phyloP scores from a whole-genome alignment of 2,888 invertebrate species.

The Acanthococcus lagerstroemiae region DNA sequence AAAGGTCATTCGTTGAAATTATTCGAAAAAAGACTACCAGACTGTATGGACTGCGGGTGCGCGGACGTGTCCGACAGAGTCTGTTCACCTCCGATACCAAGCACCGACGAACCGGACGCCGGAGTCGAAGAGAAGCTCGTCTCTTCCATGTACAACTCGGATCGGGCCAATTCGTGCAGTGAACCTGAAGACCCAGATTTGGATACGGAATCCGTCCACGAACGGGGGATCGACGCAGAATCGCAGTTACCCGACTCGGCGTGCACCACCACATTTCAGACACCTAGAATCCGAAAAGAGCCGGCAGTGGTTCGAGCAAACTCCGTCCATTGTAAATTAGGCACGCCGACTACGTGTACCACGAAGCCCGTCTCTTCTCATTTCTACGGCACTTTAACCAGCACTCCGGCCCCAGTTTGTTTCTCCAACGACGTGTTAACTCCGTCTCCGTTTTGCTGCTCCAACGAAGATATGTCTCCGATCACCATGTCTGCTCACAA shows the following conservation, averaged over 20 bases:
- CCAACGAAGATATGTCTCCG: conserved; percentile 57
- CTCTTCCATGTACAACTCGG: neutral
- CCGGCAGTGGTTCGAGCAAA: conserved; percentile 4
- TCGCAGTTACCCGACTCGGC: neutral
- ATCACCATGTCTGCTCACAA: conserved; percentile 78
- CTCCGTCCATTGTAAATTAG: conserved; percentile 19
- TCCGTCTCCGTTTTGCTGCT: conserved; percentile 29
- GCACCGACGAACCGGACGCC: neutral
- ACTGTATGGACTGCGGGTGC: conserved; percentile 27
- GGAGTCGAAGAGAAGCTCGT: neutral
- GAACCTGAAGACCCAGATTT: neutral
- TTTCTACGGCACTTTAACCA: conserved; percentile 19
- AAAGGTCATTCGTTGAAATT: conserved; percentile 15
- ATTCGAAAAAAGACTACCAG: conserved; percentile 25
- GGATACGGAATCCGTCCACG: neutral
- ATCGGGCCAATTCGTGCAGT: neutral
- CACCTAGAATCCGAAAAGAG: neutral
- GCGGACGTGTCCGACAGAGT: conserved; percentile 26
- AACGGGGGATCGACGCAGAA: conserved; percentile 11
- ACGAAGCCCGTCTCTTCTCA: neutral
- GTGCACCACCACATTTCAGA: neutral
- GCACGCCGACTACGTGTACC: conserved; percentile 2
- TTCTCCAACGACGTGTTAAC: conserved; percentile 29
- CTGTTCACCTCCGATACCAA: neutral
- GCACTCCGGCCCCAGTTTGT: conserved; percentile 16